phyloP scores from a whole-genome alignment of 1,140 invertebrate species.

The Steinernema feltiae region DNA sequence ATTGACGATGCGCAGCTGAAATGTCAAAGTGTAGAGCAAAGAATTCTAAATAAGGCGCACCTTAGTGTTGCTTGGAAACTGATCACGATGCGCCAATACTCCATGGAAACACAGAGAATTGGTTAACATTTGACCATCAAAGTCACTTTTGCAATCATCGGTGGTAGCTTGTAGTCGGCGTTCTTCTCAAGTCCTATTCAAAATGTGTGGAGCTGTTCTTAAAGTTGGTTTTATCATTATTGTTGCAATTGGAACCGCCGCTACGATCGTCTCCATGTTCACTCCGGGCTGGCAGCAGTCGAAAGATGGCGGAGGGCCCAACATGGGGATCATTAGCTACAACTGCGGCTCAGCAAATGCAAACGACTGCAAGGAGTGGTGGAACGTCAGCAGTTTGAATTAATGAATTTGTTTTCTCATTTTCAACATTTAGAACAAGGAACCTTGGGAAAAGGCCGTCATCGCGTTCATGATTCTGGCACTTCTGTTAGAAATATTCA shows the following conservation, averaged over 20 bases:
- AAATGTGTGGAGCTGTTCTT: background rate
- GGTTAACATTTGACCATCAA: background rate
- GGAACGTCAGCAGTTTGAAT: background rate
- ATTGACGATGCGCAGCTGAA: background rate
- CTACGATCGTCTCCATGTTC: conserved; percentile 13
- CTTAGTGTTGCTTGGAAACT: background rate
- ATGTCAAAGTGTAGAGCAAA: background rate
- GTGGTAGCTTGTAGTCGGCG: background rate
- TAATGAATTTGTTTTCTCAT: no score
- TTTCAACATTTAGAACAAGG: background rate
- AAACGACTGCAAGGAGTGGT: conserved; percentile 15
- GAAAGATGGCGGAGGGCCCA: background rate
- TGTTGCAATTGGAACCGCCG: background rate
- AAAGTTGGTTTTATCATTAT: conserved; percentile 1
- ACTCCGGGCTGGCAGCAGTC: conserved; percentile 15
- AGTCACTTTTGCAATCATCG: background rate
- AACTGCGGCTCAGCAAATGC: conserved; percentile 11
- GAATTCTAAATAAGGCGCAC: background rate
- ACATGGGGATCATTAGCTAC: conserved; percentile 14
- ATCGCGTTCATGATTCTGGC: conserved; percentile 20
- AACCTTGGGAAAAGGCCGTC: conserved; percentile 11
- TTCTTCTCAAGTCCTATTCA: background rate
- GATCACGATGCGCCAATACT: background rate
- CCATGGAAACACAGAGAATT: background rate
- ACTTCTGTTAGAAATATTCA: conserved; percentile 13